These are phyloP conservation scores for Rhynchonycteris naso DNA, from an alignment of 2,797 vertebrate genomes.

Conservation along the genomic window DNA sequence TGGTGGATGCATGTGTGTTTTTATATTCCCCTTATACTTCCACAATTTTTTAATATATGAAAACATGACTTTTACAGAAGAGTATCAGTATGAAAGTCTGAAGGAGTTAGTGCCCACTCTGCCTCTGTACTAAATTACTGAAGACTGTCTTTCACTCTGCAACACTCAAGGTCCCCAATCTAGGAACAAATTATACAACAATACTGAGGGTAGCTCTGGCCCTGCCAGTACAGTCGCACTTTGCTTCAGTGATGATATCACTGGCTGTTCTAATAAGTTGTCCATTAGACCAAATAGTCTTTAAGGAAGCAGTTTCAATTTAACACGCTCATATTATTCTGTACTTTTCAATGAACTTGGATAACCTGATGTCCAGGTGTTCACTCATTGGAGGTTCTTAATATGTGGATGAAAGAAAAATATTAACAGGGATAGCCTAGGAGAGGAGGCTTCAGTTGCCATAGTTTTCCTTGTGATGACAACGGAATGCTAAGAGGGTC, in stretches of 20 bases:
- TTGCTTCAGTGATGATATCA: background rate
- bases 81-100: background rate
- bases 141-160: background rate
- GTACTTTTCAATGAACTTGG: background rate
- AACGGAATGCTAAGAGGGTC: rapidly evolving
- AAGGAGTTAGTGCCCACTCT: background rate
- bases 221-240: background rate
- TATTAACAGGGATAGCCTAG: background rate
- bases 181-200: background rate
- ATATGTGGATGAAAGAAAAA: background rate
- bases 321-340: background rate
- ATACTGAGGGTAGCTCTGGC: background rate
- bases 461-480: background rate
- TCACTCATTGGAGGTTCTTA: background rate
- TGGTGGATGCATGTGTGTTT: background rate
- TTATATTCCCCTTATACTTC: background rate
- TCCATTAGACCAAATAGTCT: background rate
- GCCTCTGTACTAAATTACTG: background rate
- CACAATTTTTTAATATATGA: background rate
- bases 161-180: background rate
- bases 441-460: background rate
- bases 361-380: background rate
- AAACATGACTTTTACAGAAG: background rate
- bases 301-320: background rate
- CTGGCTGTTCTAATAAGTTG: background rate